These are phyloP conservation scores for Anneissia japonica DNA, from an alignment of 35 echinoderm and acorn worm species.

Conservation along the genomic window DNA sequence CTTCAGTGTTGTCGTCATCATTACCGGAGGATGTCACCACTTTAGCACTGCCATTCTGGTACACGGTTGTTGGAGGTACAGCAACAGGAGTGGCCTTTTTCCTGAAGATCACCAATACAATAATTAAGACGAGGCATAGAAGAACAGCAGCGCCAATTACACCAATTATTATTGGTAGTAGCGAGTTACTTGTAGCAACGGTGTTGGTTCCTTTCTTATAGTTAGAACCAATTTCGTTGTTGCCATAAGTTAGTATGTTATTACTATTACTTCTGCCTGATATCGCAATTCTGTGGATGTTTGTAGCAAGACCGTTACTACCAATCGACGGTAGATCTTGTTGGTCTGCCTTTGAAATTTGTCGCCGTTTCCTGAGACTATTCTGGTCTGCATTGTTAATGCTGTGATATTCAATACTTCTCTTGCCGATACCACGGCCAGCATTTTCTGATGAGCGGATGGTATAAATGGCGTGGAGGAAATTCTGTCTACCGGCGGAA, in stretches of 20 bases:
- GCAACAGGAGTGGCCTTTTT: not conserved
- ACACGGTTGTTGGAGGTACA: slow-evolving; percentile 20
- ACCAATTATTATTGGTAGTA: slow-evolving; percentile 27
- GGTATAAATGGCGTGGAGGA: slow-evolving; percentile 88
- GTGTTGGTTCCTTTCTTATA: slow-evolving; percentile 9
- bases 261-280: not conserved
- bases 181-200: not conserved
- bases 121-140: slow-evolving; percentile 46
- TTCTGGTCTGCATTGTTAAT: not conserved
- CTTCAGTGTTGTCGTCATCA: slow-evolving; percentile 88
- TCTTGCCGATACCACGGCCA: slow-evolving; percentile 63
- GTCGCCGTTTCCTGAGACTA: slow-evolving; percentile 10
- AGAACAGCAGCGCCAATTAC: slow-evolving; percentile 27
- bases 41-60: slow-evolving; percentile 47
- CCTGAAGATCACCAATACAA: slow-evolving; percentile 42
- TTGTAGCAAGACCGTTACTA: slow-evolving; percentile 35
- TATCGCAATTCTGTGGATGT: slow-evolving; percentile 43
- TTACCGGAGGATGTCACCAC: slow-evolving; percentile 32
- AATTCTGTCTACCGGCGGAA: slow-evolving; percentile 75
- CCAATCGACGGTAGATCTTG: not conserved
- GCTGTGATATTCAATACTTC: slow-evolving; percentile 58
- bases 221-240: slow-evolving; percentile 12
- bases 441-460: slow-evolving; percentile 51
- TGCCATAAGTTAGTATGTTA: not conserved
- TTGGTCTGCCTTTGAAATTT: not conserved